phyloP scores from a whole-genome alignment of 2,888 invertebrate species.

The Athrips mouffetella region DNA sequence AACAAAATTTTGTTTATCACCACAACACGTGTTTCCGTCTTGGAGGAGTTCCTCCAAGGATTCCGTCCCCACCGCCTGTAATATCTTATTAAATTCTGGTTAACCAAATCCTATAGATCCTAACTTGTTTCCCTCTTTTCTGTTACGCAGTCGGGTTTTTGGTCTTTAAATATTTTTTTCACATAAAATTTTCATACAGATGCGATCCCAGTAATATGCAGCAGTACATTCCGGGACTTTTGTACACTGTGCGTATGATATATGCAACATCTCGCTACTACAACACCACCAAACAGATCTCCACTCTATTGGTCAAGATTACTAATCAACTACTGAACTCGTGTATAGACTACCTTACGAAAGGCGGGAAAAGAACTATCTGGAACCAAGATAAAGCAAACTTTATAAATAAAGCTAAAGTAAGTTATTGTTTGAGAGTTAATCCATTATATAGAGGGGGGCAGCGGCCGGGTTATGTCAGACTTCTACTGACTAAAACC shows the following conservation, averaged over 20 bases:
- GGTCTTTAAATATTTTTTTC: too few species aligned
- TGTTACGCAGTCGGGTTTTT: too few species aligned
- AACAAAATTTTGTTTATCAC: too few species aligned
- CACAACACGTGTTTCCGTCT: too few species aligned
- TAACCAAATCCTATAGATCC: too few species aligned
- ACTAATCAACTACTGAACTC: constrained; percentile 93
- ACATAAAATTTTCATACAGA: too few species aligned
- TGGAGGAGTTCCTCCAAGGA: too few species aligned
- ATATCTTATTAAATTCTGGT: too few species aligned
- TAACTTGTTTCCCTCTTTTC: not conserved
- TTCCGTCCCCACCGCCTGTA: too few species aligned
- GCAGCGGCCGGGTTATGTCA: too few species aligned
- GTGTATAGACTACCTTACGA: constrained; percentile 87
- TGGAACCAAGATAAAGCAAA: constrained; percentile 86
- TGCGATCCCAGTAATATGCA: constrained; percentile 84
- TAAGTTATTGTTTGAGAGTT: constrained; percentile 48
- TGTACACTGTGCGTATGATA: constrained; percentile 90
- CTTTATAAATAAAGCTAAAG: constrained; percentile 85
- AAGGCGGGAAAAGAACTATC: constrained; percentile 81
- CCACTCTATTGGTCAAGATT: constrained; percentile 88
- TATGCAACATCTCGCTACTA: constrained; percentile 90
- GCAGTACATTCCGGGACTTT: constrained; percentile 83
- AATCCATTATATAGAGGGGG: too few species aligned
- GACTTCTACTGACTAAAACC: too few species aligned
- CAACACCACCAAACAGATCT: constrained; percentile 87